These are phyloP conservation scores for Spodoptera littoralis DNA, from an alignment of 2,888 invertebrate species.

Conservation along the genomic window DNA sequence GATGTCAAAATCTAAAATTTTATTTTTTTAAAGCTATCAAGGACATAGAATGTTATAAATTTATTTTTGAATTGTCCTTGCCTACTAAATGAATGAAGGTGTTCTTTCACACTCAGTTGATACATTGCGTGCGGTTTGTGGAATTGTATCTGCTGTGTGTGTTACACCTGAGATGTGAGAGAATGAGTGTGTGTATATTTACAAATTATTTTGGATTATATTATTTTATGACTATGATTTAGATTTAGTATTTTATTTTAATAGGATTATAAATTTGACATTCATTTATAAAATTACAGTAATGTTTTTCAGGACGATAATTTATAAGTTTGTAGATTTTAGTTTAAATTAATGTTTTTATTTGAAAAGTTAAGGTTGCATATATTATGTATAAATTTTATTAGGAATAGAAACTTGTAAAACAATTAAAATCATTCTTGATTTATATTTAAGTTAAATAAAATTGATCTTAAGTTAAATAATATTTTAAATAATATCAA, in stretches of 20 bases:
- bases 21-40: constrained; percentile 35
- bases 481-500: constrained; percentile 18
- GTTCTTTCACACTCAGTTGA: constrained; percentile 1
- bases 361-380: constrained; percentile 10
- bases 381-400: constrained; percentile 31
- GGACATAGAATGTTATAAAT: constrained; percentile 30
- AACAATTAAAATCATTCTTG: background rate
- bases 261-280: constrained; percentile 2
- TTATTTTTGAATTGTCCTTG: constrained; percentile 42
- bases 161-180: constrained; percentile 6
- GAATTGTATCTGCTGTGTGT: background rate
- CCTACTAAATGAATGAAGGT: constrained; percentile 14
- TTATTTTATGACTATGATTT: constrained; percentile 13
- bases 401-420: constrained; percentile 4
- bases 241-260: constrained; percentile 15
- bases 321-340: background rate
- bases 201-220: constrained; percentile 17
- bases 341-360: constrained; percentile 11
- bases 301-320: background rate
- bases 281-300: background rate
- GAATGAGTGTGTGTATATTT: constrained; percentile 1
- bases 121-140: background rate
- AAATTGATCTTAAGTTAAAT: constrained; percentile 16
- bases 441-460: constrained; percentile 13
- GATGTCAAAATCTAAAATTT: constrained; percentile 42